Conservation (phyloP, 2,113 vertebrate genomes). For the Odontesthes bonariensis region DNA sequence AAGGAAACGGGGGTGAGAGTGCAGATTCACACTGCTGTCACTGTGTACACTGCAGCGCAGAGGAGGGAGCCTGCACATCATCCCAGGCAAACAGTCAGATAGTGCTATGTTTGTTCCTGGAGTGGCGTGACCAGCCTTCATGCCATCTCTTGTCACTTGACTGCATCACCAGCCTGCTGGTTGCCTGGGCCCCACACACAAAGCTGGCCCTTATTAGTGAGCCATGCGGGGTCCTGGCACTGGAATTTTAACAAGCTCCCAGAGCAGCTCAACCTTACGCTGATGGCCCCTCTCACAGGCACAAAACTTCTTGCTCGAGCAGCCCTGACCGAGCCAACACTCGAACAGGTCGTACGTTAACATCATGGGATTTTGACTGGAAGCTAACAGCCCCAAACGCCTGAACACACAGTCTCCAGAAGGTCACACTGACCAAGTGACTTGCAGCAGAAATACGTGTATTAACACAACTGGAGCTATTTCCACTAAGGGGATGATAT, state of each 20-base stretch:
- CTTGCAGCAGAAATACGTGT: slow-evolving; percentile 18
- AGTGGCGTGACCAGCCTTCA: slow-evolving; percentile 69
- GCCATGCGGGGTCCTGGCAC: slow-evolving; percentile 67
- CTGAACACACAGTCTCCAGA: slow-evolving; percentile 15
- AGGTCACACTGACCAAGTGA: slow-evolving; percentile 17
- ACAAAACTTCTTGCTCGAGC: slow-evolving; percentile 45
- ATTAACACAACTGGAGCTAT: slow-evolving; percentile 22
- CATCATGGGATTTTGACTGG: slow-evolving; percentile 38
- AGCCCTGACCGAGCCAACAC: slow-evolving; percentile 38
- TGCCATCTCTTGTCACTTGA: slow-evolving; percentile 74
- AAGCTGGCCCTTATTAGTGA: slow-evolving; percentile 74
- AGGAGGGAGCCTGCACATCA: slow-evolving; percentile 26
- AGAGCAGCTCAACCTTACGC: slow-evolving; percentile 68
- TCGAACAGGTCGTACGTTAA: slow-evolving; percentile 38
- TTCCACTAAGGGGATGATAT: slow-evolving; percentile 28
- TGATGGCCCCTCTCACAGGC: slow-evolving; percentile 62
- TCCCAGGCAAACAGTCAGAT: slow-evolving; percentile 56
- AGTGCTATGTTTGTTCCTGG: slow-evolving; percentile 64
- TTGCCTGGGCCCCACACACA: slow-evolving; percentile 67
- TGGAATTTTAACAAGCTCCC: slow-evolving; percentile 80
- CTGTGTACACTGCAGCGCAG: slow-evolving; percentile 23
- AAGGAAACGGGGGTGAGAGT: neutral
- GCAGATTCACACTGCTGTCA: slow-evolving; percentile 33
- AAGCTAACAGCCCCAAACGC: slow-evolving; percentile 12
- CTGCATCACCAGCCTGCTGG: slow-evolving; percentile 56